Conservation (phyloP, 2,797 vertebrate species). For the Sebastes matsubarae region DNA sequence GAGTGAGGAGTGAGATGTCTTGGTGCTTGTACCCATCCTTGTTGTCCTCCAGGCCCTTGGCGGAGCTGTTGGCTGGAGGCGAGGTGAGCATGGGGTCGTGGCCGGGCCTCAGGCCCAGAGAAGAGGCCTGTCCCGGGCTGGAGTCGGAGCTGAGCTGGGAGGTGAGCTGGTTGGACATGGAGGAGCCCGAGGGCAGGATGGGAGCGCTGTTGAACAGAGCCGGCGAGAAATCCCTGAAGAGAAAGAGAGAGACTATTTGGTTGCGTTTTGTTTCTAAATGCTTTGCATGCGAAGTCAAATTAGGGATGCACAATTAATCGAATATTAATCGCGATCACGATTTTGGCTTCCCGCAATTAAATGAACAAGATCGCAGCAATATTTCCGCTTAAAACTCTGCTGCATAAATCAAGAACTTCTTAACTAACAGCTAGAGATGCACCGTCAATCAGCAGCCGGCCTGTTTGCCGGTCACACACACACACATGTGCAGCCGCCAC, state of each 20-base stretch:
- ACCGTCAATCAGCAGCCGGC: too few species aligned
- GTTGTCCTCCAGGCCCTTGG: constrained; percentile 87
- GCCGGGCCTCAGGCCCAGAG: constrained; percentile 85
- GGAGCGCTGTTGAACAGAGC: constrained; percentile 98
- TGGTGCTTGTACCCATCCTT: constrained; percentile 86
- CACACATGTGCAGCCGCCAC: too few species aligned
- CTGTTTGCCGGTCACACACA: too few species aligned
- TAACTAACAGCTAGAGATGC: too few species aligned
- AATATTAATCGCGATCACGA: too few species aligned
- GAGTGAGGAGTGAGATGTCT: background rate
- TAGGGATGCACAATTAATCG: too few species aligned
- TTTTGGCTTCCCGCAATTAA: too few species aligned
- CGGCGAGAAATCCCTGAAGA: constrained; percentile 94
- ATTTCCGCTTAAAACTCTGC: too few species aligned
- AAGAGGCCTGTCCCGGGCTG: constrained; percentile 83
- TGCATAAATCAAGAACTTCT: too few species aligned
- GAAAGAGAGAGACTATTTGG: background rate
- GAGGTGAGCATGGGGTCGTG: constrained; percentile 84
- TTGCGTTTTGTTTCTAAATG: background rate
- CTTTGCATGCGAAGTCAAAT: background rate
- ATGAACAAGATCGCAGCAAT: too few species aligned
- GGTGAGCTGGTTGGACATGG: constrained; percentile 91
- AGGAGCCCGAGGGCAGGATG: constrained; percentile 91
- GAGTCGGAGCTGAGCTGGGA: constrained; percentile 92
- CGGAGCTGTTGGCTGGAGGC: constrained; percentile 57